A percentile compares a stretch with the other conserved stretches of the same genome.
Conservation (phyloP, 2,113 vertebrate species). For the Dasypus novemcinctus region DNA sequence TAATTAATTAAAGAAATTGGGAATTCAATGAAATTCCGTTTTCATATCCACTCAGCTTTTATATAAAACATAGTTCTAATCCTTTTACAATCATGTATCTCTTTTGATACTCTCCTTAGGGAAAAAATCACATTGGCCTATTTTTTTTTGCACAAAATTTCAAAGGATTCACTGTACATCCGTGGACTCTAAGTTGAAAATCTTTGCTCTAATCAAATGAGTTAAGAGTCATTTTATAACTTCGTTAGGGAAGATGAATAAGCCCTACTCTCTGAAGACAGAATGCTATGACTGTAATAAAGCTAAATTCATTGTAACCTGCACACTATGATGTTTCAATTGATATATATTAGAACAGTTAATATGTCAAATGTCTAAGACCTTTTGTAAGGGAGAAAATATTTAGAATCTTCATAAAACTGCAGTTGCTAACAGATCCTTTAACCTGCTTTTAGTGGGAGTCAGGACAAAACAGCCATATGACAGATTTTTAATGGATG, state of each 20-base stretch:
- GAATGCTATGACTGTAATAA: neutral
- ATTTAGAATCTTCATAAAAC: slow-evolving; percentile 48
- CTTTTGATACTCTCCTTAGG: neutral
- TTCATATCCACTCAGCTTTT: neutral
- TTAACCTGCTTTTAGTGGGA: neutral
- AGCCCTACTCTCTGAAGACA: neutral
- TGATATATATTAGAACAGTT: neutral
- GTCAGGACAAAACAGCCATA: neutral
- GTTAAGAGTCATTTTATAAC: neutral
- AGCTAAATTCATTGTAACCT: neutral
- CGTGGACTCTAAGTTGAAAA: neutral
- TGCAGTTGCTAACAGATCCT: neutral
- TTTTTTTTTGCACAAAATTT: neutral
- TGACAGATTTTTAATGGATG: neutral
- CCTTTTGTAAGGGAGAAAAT: slow-evolving; percentile 18
- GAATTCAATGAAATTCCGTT: neutral
- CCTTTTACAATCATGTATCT: neutral
- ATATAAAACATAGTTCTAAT: neutral
- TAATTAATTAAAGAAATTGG: neutral
- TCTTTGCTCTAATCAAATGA: neutral
- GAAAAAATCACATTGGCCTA: neutral
- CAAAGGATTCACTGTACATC: neutral
- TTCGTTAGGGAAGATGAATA: neutral
- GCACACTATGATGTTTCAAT: neutral
- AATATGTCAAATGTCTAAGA: neutral